Conservation (phyloP, 1,140 invertebrate species). For the Megalonaias nervosa region DNA sequence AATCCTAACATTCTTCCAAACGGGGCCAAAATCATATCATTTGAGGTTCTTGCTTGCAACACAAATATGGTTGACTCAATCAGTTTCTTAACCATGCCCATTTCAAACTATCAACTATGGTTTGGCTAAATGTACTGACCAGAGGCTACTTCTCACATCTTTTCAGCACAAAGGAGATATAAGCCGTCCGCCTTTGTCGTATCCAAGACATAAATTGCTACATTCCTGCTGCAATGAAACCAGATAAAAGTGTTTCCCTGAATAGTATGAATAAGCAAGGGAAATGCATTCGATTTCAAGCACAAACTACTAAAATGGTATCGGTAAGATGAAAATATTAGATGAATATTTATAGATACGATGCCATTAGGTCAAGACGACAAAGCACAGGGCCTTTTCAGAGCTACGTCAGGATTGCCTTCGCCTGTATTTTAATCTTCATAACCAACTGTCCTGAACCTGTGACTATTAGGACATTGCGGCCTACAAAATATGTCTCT, state of each 20-base stretch:
- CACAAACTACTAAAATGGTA: constrained; percentile 10
- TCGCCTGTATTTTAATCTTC: constrained; percentile 10
- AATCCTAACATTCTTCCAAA: constrained; percentile 4
- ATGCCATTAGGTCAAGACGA: not conserved
- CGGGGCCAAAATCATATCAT: constrained; percentile 7
- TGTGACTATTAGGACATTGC: constrained; percentile 7
- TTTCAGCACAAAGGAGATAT: constrained; percentile 5
- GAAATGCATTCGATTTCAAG: constrained; percentile 13
- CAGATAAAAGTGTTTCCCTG: constrained; percentile 3
- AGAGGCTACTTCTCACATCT: constrained; percentile 32
- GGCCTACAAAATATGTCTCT: not conserved
- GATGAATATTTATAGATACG: not conserved
- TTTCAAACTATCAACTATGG: constrained; percentile 9
- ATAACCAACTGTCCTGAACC: constrained; percentile 1
- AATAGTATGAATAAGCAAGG: constrained; percentile 11
- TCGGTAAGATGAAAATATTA: constrained; percentile 24
- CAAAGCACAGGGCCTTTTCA: constrained; percentile 8
- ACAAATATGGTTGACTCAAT: constrained; percentile 10
- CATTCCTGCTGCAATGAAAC: constrained; percentile 8
- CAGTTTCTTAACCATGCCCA: constrained; percentile 18
- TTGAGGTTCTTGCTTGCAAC: constrained; percentile 7
- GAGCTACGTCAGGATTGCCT: constrained; percentile 11
- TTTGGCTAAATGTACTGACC: constrained; percentile 16
- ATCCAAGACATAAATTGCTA: constrained; percentile 9
- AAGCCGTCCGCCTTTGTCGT: not conserved